Evolutionary conservation across 2,888 invertebrate species (phyloP).

Genomic region (Operophtera brumata): DNA sequence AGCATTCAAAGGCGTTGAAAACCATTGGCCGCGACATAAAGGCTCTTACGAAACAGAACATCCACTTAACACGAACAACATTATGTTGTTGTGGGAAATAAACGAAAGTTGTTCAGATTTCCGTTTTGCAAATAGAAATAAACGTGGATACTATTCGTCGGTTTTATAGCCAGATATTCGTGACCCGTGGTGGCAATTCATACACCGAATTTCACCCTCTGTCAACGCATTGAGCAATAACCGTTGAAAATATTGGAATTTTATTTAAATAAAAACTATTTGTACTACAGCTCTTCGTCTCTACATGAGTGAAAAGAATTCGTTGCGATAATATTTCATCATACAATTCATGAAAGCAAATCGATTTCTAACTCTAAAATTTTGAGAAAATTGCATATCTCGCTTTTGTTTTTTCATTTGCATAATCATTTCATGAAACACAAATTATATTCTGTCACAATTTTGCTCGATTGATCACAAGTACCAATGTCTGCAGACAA

Average conservation of each 20-base stretch:
- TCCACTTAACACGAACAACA: slow-evolving; percentile 37
- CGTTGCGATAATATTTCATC: neutral
- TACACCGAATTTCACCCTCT: slow-evolving; percentile 51
- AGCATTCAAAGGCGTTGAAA: slow-evolving; percentile 53
- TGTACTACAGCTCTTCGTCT: slow-evolving; percentile 18
- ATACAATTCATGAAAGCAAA: neutral
- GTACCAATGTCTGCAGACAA: slow-evolving; percentile 11
- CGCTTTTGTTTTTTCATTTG: neutral
- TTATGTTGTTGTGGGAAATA: slow-evolving; percentile 26
- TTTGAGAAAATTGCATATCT: neutral
- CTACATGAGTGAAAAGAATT: neutral
- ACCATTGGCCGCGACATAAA: slow-evolving; percentile 51
- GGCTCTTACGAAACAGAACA: slow-evolving; percentile 45
- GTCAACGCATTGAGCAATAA: slow-evolving; percentile 50
- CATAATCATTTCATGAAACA: neutral
- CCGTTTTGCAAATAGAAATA: slow-evolving; percentile 32
- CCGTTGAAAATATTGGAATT: slow-evolving; percentile 61
- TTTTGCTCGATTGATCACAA: slow-evolving; percentile 2
- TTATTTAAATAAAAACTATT: slow-evolving; percentile 68
- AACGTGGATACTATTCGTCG: slow-evolving; percentile 22
- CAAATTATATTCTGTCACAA: neutral
- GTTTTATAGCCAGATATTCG: slow-evolving; percentile 22
- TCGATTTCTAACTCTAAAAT: neutral
- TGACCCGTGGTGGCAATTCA: slow-evolving; percentile 19
- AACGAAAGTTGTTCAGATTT: slow-evolving; percentile 31